Conservation (phyloP, 2,888 invertebrate species). For the Mimachlamys varia region DNA sequence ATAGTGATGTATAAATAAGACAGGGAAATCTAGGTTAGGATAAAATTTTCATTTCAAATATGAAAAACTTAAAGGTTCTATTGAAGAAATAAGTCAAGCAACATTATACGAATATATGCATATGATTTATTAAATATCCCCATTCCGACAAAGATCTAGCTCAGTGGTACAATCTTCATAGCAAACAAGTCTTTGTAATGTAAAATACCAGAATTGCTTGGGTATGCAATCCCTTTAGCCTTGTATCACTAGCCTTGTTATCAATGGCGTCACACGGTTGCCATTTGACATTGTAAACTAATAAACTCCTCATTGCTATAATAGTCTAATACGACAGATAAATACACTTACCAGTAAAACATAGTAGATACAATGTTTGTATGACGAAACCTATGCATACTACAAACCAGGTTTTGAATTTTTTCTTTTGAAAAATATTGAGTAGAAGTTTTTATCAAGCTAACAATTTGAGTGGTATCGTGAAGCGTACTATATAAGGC, state of each 20-base stretch:
- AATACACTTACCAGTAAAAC: not conserved
- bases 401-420: not conserved
- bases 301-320: not conserved
- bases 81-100: not conserved
- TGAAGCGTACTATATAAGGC: not conserved
- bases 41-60: not conserved
- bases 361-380: not conserved
- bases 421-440: not conserved
- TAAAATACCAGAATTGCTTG: conserved; percentile 7
- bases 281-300: not conserved
- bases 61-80: not conserved
- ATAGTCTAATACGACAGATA: not conserved
- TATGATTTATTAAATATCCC: conserved; percentile 2
- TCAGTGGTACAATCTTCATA: not conserved
- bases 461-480: not conserved
- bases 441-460: not conserved
- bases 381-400: not conserved
- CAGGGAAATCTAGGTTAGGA: not conserved
- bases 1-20: not conserved
- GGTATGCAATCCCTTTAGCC: not conserved
- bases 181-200: not conserved
- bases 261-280: not conserved
- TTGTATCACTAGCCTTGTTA: not conserved
- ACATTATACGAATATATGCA: not conserved
- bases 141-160: not conserved